Conservation (phyloP, 2,113 vertebrate species). For the Nematolebias whitei region DNA sequence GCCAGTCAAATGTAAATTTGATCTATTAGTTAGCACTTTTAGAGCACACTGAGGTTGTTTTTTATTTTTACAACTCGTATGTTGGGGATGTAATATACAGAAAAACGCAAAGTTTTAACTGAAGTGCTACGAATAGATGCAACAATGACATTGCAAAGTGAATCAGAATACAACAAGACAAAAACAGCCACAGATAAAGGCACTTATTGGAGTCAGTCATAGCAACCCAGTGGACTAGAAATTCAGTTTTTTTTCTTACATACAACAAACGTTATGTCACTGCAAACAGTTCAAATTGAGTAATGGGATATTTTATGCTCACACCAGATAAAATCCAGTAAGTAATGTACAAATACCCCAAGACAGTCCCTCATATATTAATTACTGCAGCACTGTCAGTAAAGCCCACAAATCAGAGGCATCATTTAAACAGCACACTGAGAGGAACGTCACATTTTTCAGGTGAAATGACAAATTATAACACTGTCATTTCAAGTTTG, state of each 20-base stretch:
- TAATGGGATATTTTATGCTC: conserved; percentile 13
- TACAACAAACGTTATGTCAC: conserved; percentile 1
- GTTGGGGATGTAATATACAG: too few species aligned
- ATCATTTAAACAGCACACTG: too few species aligned
- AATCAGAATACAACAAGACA: not conserved
- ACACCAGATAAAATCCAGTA: conserved; percentile 16
- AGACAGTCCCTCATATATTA: not conserved
- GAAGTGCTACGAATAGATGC: too few species aligned
- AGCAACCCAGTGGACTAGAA: not conserved
- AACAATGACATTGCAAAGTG: too few species aligned
- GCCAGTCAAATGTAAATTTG: too few species aligned
- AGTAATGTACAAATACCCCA: conserved; percentile 18
- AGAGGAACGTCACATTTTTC: conserved; percentile 10
- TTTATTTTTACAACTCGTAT: too few species aligned
- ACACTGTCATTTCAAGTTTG: conserved; percentile 12
- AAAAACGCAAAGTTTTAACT: too few species aligned
- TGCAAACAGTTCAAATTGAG: conserved; percentile 5
- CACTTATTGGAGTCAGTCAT: conserved; percentile 11
- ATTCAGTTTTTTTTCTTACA: not conserved
- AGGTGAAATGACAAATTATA: conserved; percentile 28
- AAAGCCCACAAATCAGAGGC: not conserved
- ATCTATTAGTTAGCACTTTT: too few species aligned
- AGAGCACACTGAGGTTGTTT: too few species aligned
- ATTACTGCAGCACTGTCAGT: not conserved
- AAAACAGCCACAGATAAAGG: conserved; percentile 40